Conservation (phyloP, 2,888 invertebrate genomes). For the Drosophila mayaguana region DNA sequence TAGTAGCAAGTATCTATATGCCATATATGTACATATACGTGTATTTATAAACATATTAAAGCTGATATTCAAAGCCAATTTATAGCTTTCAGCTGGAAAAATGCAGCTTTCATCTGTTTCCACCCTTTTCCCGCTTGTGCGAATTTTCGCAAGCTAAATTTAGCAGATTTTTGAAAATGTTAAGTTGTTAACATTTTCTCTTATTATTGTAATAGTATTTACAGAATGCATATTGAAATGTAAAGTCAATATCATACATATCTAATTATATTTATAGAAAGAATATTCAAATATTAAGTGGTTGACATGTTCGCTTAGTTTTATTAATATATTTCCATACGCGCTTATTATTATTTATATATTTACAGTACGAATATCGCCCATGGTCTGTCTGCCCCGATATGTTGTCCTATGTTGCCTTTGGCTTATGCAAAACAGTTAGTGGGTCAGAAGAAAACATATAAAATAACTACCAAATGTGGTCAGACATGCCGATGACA, state of each 20-base stretch:
- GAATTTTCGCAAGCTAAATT: neutral
- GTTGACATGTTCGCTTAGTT: too few species aligned
- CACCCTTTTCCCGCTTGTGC: neutral
- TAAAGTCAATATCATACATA: too few species aligned
- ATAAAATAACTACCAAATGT: slow-evolving; percentile 31
- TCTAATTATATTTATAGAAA: too few species aligned
- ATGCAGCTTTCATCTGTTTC: neutral
- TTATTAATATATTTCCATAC: neutral
- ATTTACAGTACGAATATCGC: slow-evolving; percentile 8
- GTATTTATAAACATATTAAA: too few species aligned
- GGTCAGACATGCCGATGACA: slow-evolving; percentile 59
- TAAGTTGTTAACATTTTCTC: neutral
- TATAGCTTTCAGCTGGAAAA: neutral
- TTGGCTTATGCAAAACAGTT: slow-evolving; percentile 55
- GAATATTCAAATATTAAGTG: too few species aligned
- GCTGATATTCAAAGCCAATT: neutral
- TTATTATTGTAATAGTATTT: slow-evolving; percentile 3
- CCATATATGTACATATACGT: neutral
- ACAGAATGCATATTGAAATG: slow-evolving; percentile 1
- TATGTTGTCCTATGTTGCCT: slow-evolving; percentile 15
- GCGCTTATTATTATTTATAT: neutral
- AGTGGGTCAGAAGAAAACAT: slow-evolving; percentile 29
- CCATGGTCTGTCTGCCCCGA: slow-evolving; percentile 7
- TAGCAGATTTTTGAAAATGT: neutral
- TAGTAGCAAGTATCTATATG: neutral